Conservation (phyloP, 2,888 invertebrate genomes). For the Hermodice carunculata region DNA sequence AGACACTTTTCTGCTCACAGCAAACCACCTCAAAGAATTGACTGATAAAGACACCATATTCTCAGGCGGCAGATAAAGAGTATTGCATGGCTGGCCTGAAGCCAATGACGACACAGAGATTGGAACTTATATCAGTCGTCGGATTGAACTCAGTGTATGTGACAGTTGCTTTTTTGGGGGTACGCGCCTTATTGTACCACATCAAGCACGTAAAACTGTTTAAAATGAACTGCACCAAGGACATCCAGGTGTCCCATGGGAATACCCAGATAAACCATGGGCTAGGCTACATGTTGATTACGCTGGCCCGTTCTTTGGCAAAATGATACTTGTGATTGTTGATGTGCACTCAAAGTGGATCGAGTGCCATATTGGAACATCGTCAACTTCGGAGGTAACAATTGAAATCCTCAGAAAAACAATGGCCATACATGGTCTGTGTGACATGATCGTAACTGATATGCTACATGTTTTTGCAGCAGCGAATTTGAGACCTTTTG, state of each 20-base stretch:
- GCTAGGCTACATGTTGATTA: constrained; percentile 48
- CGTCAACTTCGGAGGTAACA: constrained; percentile 33
- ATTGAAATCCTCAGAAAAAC: constrained; percentile 30
- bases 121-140: not conserved
- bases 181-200: no score
- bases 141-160: no score
- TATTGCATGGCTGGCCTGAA: constrained; percentile 7
- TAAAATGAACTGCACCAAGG: no score
- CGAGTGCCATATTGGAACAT: constrained; percentile 29
- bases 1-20: not conserved
- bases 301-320: constrained; percentile 41
- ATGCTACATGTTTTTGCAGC: constrained; percentile 42
- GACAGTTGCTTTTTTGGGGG: no score
- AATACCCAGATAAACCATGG: constrained; percentile 47
- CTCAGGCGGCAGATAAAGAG: no score
- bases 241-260: no score
- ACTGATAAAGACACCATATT: not conserved
- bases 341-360: constrained; percentile 47
- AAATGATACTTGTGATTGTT: constrained; percentile 39
- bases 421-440: constrained; percentile 39
- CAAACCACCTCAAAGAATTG: not conserved
- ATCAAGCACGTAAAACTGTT: no score
- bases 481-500: constrained; percentile 38
- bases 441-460: constrained; percentile 40
- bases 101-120: not conserved